Evolutionary conservation across 35 echinoderm and acorn worm species (phyloP), one percentile per base, ranked within the genome.

Genomic region (Apostichopus californicus): DNA sequence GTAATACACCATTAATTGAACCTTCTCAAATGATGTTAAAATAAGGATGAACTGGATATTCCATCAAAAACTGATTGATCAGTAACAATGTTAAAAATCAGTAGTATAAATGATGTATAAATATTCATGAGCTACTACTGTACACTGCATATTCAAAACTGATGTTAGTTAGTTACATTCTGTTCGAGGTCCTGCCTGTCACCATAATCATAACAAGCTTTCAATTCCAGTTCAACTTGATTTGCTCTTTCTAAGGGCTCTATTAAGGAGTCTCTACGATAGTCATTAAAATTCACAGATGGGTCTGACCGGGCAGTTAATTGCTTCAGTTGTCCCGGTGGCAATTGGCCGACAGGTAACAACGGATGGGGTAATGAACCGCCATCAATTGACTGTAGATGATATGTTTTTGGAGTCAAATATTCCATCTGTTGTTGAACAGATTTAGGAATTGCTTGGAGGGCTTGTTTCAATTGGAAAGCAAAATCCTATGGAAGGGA

Each of bases 401-500:
- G 54, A 15, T 87, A 87, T 21, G 86, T 71, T 87, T 87, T 87
- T 6, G 86, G 86, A 25, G 12, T 87, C 8, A 87, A 17, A 65
- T 28, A 63, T 46, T 46, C 34, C 34, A 46, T 46, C 57, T 65
- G 57, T 22, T 64, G 17, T 8, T 87, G 57, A 4, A 87, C 57
- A 9, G 86, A 71, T 25, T 87, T 71, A 3, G 86, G 86, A 63
- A 87, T 63, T 21, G 86, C 86, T 46, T 87, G 86, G 20, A 87
- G 86, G 86, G 86, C 86, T 58, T 11, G 59, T 87, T 71, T 87
- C 24, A 87, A 87, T 26, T 64, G 54, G 57, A 65, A 52, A 52
- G 86, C 86, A 87, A 87, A 87, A 22, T 87, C 86, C 86, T 87
- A 68, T 22, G 25, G 10, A 10, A 20, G 10, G 86, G 17, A 87